Percentiles rank a stretch among this genome's conserved stretches.
Evolutionary conservation across 2,888 invertebrate genomes (phyloP).

Genomic region (Oscheius sp.): DNA sequence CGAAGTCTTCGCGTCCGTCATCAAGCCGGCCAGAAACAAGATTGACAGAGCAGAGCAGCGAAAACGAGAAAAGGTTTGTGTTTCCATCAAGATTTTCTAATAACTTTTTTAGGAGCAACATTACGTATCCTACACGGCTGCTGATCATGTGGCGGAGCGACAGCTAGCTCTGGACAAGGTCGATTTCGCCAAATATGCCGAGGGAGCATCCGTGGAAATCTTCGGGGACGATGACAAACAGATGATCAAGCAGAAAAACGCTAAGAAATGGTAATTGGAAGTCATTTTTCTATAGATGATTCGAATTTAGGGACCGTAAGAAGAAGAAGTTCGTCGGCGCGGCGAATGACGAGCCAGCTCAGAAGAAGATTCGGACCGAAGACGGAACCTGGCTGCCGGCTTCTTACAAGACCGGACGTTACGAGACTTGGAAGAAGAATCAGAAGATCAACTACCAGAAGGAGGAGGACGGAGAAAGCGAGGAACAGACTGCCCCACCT

Average conservation of each 20-base stretch:
- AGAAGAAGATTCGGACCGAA: constrained; percentile 90
- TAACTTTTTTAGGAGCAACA: constrained; percentile 49
- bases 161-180: constrained; percentile 62
- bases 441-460: constrained; percentile 59
- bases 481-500: constrained; percentile 13
- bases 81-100: neutral
- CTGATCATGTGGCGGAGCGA: constrained; percentile 62
- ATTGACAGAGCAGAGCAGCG: constrained; percentile 46
- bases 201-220: constrained; percentile 85
- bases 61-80: constrained; percentile 42
- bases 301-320: constrained; percentile 85
- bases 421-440: constrained; percentile 74
- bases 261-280: constrained; percentile 56
- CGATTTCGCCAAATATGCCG: constrained; percentile 84
- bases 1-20: constrained; percentile 52
- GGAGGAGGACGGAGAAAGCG: constrained; percentile 29
- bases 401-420: constrained; percentile 85
- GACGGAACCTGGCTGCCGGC: constrained; percentile 87
- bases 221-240: constrained; percentile 82
- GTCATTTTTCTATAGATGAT: constrained; percentile 17
- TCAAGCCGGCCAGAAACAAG: constrained; percentile 46
- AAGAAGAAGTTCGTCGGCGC: constrained; percentile 89
- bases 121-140: constrained; percentile 64
- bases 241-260: constrained; percentile 64
- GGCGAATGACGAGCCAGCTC: constrained; percentile 72